Evolutionary conservation across 2,888 invertebrate genomes (phyloP), one percentile per base, ranked within the genome.

Genomic region (Drosophila fungiperda): DNA sequence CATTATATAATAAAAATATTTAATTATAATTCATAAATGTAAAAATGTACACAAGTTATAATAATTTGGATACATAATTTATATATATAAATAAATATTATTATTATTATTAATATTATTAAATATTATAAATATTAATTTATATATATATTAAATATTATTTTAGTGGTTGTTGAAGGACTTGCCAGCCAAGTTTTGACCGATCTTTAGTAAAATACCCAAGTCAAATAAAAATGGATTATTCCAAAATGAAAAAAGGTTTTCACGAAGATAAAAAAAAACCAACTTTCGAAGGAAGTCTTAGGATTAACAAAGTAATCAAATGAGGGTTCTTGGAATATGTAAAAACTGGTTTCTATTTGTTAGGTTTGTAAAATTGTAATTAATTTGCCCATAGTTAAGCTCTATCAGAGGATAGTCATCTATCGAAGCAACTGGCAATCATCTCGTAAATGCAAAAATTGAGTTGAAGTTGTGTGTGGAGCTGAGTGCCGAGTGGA

Each of bases 381-480:
- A 62, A 57, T 76, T 62, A 62, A 76, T 80, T 52, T 38, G 45
- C 42, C 54, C n/a, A 53, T 48, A 50, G 32, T 55, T 55, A 80
- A 65, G 26, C 50, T 29, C 15, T 53, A 29, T 29, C 29, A 5
- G 29, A 6, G 6, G 54, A 71, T 76, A 67, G 61, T 52, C 76
- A 71, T 67, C 80, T 48, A 76, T 64, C 62, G 70, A 61, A 67
- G 57, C 77, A 78, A 78, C 77, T 80, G 77, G 77, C 81, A 76
- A 78, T 80, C 77, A 71, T 38, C 42, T 59, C 26, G 59, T 29
- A 64, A 73, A 17, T 58, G 75, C 76, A 70, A 70, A 63, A 77
- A 67, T 63, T 78, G 81, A 58, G 15, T 72, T 61, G 75, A 20
- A 49, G 55, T 36, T 38, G 53, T 12, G 29, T 29, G 29, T 29